phyloP scores from a whole-genome alignment of 1,140 invertebrate genomes.

The Rhopalosiphum maidis region DNA sequence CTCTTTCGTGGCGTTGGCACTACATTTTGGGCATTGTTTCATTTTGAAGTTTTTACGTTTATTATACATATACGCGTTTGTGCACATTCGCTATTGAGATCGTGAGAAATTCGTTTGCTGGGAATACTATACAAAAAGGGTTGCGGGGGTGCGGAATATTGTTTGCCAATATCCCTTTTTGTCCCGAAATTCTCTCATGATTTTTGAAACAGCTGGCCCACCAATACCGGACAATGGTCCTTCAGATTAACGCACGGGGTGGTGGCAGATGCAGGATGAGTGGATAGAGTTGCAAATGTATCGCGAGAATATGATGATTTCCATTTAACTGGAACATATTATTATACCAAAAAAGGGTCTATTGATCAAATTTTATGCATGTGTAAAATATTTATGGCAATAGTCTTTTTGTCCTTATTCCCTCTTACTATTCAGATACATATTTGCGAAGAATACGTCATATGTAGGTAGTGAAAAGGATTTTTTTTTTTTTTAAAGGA shows the following conservation, averaged over 20 bases:
- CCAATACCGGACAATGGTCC: conserved; percentile 8
- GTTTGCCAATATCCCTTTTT: not conserved
- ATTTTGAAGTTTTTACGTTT: not conserved
- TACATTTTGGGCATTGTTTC: not conserved
- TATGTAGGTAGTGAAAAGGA: not conserved
- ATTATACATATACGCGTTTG: not conserved
- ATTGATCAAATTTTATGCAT: conserved; percentile 15
- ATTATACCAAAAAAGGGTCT: conserved; percentile 29
- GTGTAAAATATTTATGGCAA: not conserved
- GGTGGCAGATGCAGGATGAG: conserved; percentile 11
- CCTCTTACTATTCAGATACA: not conserved
- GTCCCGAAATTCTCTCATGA: conserved; percentile 19
- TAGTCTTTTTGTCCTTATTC: not conserved
- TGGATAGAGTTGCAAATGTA: conserved; percentile 24
- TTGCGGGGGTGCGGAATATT: conserved; percentile 42
- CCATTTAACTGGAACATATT: conserved; percentile 18
- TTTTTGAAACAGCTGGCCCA: conserved; percentile 32
- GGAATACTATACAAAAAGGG: conserved; percentile 26
- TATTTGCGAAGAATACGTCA: not conserved
- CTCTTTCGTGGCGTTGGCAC: not conserved
- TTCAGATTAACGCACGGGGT: conserved; percentile 22
- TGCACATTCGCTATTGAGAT: not conserved
- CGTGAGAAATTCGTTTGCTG: conserved; percentile 46
- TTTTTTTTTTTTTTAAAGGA: conserved; percentile 10
- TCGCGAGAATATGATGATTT: not conserved